Base-by-base conservation (phyloP, 2,113 vertebrate species). In the Crocuta crocuta region DNA sequence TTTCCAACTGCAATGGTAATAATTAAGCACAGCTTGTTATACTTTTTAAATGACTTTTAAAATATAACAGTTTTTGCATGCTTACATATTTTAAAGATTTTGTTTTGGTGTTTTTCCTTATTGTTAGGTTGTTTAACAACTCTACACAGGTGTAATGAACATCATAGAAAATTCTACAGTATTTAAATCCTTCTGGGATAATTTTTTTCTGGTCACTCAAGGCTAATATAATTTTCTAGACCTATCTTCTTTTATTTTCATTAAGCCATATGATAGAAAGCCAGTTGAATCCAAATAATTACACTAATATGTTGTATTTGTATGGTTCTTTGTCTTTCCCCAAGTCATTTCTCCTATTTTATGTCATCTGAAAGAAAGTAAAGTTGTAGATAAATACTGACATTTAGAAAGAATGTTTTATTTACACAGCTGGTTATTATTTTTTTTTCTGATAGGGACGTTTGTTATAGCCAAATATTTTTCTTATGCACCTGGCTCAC, bases 341-440 rank as follows among this genome's bases (percentile, higher is more conserved):
- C 19, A 95, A 92, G 23, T 50, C 23, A 84, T 95, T 84, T 81
- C 31, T 74, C 39, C 68, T 66, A 74, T 4, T 89, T 94, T 83
- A 91, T 95, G 43, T 63, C 78, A 97, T 85, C 26, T 61, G 50
- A 90, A 95, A 83, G 53, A 94, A 85, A 71, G 21, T 45, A 82
- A 39, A 79, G 92, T 82, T 78, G 81, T 91, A 92, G 48, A 13
- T 2, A 97, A 55, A 71, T 45, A 45, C 10, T 92, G 71, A 48
- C 55, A 85, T 96, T 93, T 87, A 89, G 79, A 43, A 97, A 96
- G 53, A 84, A 61, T 45, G 24, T 10, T 96, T 79, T 97, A 96
- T 95, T 98, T 97, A 93, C 8, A 92, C 83, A 97, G 91, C 88
- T 98, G 86, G 26, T 24, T 82, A 58, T n/a, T 23, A 76, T 89